Conservation (phyloP, 2,113 vertebrate genomes). For the Pseudopipra pipra region DNA sequence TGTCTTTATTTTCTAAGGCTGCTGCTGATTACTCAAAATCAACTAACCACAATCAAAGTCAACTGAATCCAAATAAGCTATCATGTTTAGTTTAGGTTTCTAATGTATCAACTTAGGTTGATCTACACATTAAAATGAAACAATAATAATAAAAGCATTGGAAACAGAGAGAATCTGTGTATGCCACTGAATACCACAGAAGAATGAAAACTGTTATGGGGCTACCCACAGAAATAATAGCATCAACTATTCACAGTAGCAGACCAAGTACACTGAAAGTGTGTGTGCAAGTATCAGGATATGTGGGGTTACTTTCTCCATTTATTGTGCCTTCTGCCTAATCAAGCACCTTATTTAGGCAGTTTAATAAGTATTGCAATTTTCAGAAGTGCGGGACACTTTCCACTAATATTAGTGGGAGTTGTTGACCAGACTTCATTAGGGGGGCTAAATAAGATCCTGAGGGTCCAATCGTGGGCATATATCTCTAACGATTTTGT, state of each 20-base stretch:
- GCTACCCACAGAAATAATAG: not conserved
- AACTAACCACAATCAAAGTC: not conserved
- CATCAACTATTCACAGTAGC: rapidly evolving
- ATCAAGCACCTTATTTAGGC: not conserved
- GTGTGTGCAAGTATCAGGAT: too few relatives aligned
- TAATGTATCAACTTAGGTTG: not conserved
- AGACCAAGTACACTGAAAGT: rapidly evolving
- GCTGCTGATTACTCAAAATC: not conserved
- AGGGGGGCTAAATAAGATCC: not conserved
- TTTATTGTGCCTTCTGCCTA: not conserved
- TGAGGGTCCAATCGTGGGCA: too few relatives aligned
- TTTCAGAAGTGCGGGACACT: not conserved
- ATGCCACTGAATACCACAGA: rapidly evolving
- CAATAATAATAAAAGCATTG: not conserved
- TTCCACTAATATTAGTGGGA: not conserved
- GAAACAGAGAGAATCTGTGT: not conserved
- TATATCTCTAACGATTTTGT: not conserved
- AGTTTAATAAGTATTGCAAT: rapidly evolving
- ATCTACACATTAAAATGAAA: not conserved
- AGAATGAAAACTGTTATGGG: not conserved
- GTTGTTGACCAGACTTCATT: not conserved
- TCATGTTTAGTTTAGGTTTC: not conserved
- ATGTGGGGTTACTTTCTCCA: not conserved
- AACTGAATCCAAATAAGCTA: not conserved
- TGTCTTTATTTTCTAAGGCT: not conserved